A percentile compares a stretch with the other conserved stretches of the same genome.
Conservation (phyloP, 1,140 invertebrate species). For the Trichogramma pretiosum region DNA sequence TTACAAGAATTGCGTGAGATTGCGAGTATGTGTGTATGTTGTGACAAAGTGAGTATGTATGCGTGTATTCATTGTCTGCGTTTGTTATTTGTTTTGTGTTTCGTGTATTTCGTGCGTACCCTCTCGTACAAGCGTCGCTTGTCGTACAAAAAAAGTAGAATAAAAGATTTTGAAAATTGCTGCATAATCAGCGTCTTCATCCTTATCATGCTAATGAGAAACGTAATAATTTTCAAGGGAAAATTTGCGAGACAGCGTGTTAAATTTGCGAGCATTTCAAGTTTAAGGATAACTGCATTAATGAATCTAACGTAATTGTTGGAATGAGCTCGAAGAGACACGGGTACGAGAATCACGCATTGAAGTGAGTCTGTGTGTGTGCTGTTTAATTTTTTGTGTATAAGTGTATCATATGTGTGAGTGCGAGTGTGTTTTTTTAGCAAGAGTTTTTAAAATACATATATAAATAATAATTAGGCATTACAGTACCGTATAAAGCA, state of each 20-base stretch:
- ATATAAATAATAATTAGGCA: slow-evolving; percentile 19
- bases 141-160: too few species aligned
- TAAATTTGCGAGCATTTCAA: too few species aligned
- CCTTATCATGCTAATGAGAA: too few species aligned
- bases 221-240: too few species aligned
- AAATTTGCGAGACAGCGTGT: too few species aligned
- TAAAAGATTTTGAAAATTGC: too few species aligned
- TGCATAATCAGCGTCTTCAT: too few species aligned
- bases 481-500: slow-evolving; percentile 29
- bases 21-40: neutral
- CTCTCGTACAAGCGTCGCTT: too few species aligned
- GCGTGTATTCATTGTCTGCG: slow-evolving; percentile 1
- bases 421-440: slow-evolving; percentile 19
- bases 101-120: too few species aligned
- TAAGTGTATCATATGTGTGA: slow-evolving; percentile 9
- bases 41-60: slow-evolving; percentile 1
- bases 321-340: too few species aligned
- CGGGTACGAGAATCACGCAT: neutral
- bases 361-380: neutral
- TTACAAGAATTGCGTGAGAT: slow-evolving; percentile 10
- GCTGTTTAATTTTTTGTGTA: neutral
- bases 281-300: too few species aligned
- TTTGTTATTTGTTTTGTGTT: neutral
- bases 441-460: slow-evolving; percentile 17
- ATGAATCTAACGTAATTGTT: too few species aligned